Conservation (phyloP, 23 tunicate genomes). For the Ascidia mentula region DNA sequence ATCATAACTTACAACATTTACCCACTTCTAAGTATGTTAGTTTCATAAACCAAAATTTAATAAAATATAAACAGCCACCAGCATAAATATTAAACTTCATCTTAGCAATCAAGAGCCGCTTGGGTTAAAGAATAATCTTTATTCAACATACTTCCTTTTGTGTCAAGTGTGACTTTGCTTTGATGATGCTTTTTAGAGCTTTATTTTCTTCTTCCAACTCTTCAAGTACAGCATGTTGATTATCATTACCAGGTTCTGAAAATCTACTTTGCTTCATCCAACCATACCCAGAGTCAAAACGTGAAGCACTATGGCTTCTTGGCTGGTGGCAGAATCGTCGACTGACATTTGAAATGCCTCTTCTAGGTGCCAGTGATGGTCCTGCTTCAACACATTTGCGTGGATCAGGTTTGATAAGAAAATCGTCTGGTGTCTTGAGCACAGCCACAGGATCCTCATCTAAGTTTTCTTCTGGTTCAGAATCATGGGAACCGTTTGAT, state of each 20-base stretch:
- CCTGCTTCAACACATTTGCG: not conserved
- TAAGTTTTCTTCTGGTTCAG: not conserved
- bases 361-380: not conserved
- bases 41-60: too few relatives aligned
- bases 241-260: not conserved
- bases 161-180: not conserved
- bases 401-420: not conserved
- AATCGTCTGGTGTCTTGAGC: slow-evolving; percentile 46
- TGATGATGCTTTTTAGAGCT: not conserved
- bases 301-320: slow-evolving; percentile 7
- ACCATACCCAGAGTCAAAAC: slow-evolving; percentile 34
- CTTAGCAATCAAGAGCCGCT: too few relatives aligned
- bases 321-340: not conserved
- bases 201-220: slow-evolving; percentile 36
- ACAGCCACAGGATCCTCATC: not conserved
- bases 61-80: too few relatives aligned
- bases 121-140: too few relatives aligned
- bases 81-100: too few relatives aligned
- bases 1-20: too few relatives aligned
- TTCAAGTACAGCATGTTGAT: not conserved
- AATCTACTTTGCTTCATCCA: slow-evolving; percentile 2
- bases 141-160: not conserved
- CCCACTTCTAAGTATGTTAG: too few relatives aligned
- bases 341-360: not conserved
- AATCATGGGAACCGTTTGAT: not conserved